Conservation (phyloP, 2,113 vertebrate genomes). For the Rhinopomastus cyanomelas region DNA sequence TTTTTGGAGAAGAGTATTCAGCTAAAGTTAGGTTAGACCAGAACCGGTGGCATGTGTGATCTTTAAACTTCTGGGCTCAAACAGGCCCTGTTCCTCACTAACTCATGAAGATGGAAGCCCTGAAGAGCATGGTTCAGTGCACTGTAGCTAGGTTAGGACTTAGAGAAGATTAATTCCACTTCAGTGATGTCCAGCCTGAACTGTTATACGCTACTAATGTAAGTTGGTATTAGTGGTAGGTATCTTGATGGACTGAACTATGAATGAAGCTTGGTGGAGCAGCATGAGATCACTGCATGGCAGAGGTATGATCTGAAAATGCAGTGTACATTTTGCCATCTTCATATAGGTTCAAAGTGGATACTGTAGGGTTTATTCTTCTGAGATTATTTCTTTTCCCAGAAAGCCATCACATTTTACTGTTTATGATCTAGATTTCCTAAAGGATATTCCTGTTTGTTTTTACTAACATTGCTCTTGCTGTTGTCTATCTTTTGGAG, state of each 20-base stretch:
- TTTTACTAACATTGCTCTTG: neutral
- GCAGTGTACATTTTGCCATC: neutral
- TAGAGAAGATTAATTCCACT: neutral
- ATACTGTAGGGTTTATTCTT: neutral
- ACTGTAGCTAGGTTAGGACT: neutral
- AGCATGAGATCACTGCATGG: neutral
- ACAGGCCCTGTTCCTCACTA: accelerated
- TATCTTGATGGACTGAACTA: neutral
- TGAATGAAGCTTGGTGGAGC: accelerated
- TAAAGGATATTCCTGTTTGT: neutral
- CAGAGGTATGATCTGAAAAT: neutral
- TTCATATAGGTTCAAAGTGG: neutral
- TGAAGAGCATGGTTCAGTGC: accelerated
- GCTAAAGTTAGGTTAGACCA: neutral
- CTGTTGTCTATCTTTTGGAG: neutral
- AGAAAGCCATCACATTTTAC: neutral
- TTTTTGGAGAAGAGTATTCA: neutral
- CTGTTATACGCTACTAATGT: neutral
- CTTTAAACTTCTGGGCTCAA: neutral
- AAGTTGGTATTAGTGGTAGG: neutral
- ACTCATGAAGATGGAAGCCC: neutral
- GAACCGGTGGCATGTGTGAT: neutral
- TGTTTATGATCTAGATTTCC: neutral
- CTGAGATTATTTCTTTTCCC: neutral
- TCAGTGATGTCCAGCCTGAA: neutral